phyloP scores from a whole-genome alignment of 1,140 invertebrate species.

The Listronotus oregonensis region DNA sequence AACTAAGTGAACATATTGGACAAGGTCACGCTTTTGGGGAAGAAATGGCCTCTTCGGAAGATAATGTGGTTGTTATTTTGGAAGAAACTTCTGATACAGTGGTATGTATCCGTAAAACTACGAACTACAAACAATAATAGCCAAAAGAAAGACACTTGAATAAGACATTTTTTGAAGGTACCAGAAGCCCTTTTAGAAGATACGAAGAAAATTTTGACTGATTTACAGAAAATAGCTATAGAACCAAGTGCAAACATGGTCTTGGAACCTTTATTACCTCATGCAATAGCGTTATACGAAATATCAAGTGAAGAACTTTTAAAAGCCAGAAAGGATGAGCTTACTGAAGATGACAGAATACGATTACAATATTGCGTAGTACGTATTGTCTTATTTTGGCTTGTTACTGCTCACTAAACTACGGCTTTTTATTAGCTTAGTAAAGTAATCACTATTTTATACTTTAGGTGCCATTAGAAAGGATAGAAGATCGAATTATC shows the following conservation, averaged over 20 bases:
- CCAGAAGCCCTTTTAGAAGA: constrained; percentile 42
- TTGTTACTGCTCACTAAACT: no score
- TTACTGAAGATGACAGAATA: constrained; percentile 38
- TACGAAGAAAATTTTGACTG: constrained; percentile 33
- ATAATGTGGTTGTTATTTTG: constrained; percentile 45
- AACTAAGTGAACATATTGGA: constrained; percentile 27
- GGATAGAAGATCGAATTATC: constrained; percentile 46
- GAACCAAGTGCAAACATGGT: constrained; percentile 19
- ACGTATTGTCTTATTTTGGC: neutral
- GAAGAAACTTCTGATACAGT: constrained; percentile 43
- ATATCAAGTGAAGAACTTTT: constrained; percentile 38
- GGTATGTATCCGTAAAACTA: constrained; percentile 6
- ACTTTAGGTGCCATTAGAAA: constrained; percentile 39
- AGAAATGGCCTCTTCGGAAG: neutral
- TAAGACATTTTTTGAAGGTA: constrained; percentile 25
- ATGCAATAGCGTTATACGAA: constrained; percentile 37
- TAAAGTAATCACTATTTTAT: no score
- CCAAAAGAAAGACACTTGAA: neutral
- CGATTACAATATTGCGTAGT: constrained; percentile 41
- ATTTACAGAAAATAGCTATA: constrained; percentile 31
- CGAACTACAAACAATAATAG: neutral
- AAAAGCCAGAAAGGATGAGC: constrained; percentile 40
- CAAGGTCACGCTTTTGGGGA: neutral
- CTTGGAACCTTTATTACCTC: constrained; percentile 37
- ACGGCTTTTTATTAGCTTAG: no score